Percentiles rank a stretch among this genome's conserved stretches.
Conservation (phyloP, 2,113 vertebrate species). For the Cariama cristata region DNA sequence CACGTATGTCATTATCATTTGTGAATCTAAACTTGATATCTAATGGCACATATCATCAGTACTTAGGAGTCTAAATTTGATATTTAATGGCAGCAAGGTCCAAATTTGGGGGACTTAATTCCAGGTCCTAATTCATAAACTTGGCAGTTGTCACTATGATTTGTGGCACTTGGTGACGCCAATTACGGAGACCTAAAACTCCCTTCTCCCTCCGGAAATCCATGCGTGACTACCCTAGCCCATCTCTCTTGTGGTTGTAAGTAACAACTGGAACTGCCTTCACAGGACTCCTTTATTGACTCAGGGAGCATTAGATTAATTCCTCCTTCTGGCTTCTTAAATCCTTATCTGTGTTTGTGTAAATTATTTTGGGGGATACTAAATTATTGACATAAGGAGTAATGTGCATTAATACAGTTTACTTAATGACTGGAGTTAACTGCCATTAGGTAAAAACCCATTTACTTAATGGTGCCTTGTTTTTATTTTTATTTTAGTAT, state of each 20-base stretch:
- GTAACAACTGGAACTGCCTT: background rate
- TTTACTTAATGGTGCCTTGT: conserved; percentile 60
- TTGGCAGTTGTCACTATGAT: conserved; percentile 43
- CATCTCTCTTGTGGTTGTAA: background rate
- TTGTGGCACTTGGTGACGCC: conserved; percentile 35
- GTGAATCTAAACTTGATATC: background rate
- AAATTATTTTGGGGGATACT: conserved; percentile 57
- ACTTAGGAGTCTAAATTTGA: background rate
- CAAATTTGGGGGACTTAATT: background rate
- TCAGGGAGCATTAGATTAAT: conserved; percentile 49
- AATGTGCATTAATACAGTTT: conserved; percentile 42
- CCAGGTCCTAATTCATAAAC: conserved; percentile 15
- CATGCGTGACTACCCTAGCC: background rate
- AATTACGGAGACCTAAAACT: conserved; percentile 2
- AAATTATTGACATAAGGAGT: conserved; percentile 60
- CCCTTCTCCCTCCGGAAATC: conserved; percentile 9
- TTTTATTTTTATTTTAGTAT: conserved; percentile 46
- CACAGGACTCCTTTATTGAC: conserved; percentile 17
- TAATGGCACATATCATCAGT: background rate
- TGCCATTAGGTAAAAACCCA: conserved; percentile 55
- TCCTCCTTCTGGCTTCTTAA: conserved; percentile 42
- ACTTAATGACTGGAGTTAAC: conserved; percentile 53
- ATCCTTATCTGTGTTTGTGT: conserved; percentile 36
- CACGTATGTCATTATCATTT: background rate
- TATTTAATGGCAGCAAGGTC: background rate